Evolutionary conservation across 2,113 vertebrate species (phyloP).

Genomic region (Engystomops pustulosus): DNA sequence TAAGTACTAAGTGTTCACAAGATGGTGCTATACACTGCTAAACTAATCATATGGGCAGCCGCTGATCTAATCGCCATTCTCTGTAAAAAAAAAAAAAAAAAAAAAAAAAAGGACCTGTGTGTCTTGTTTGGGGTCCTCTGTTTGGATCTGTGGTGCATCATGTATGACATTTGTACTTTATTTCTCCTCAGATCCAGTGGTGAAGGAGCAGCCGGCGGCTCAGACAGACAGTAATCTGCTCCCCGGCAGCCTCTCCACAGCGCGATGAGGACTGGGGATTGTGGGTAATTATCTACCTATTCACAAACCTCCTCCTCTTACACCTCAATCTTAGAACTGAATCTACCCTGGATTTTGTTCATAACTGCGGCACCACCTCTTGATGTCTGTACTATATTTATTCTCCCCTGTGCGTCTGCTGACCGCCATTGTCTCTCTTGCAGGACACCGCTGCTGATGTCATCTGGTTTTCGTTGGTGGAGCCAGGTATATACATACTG

Average conservation of each 20-base stretch:
- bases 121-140: too few species aligned
- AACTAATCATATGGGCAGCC: too few species aligned
- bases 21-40: not conserved
- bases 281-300: not conserved
- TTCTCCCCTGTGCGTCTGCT: constrained; percentile 25
- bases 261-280: not conserved
- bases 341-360: not conserved
- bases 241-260: not conserved
- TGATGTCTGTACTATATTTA: too few species aligned
- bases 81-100: too few species aligned
- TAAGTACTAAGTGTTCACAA: constrained; percentile 72
- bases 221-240: constrained; percentile 11
- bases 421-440: constrained; percentile 49
- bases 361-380: too few species aligned
- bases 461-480: constrained; percentile 80
- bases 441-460: constrained; percentile 68
- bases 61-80: too few species aligned
- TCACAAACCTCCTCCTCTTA: not conserved
- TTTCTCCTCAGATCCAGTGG: constrained; percentile 6
- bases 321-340: too few species aligned
- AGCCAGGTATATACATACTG: constrained; percentile 68
- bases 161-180: not conserved
- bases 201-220: not conserved
- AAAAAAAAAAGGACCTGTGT: too few species aligned
- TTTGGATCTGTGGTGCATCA: too few species aligned